Base-by-base conservation (phyloP, 2,888 invertebrate genomes). In the Pollenia angustigena region DNA sequence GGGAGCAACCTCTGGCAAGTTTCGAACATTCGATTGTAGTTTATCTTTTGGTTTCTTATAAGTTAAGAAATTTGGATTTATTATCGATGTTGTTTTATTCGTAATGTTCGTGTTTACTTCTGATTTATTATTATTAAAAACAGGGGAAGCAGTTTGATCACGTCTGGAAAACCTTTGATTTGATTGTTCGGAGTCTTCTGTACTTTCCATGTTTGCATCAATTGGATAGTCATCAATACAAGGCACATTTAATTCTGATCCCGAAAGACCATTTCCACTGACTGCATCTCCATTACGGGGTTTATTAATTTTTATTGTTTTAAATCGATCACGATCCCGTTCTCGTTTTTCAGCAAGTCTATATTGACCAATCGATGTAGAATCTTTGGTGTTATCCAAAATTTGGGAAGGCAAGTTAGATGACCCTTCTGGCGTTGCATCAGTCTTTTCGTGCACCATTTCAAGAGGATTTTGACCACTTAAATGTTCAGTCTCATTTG, bases 241-340 rank as follows among this genome's bases (percentile, higher is more conserved):
- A 91, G 93, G 93, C 90, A 93, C 92, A 90, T 92, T 90, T 85
- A 93, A 90, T 81, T 91, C 90, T 68, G 82, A 87, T 87, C 81
- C 88, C 75, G 88, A 32, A n/a, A 74, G 83, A 40, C 76, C 54
- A 48, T 79, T 69, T 32, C 66, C 83, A 18, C 58, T 54, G 46
- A 11, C 16, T 10, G 8, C 62, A 40, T 58, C 81, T 68, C 48
- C 66, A 48, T 56, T 85, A 32, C 90, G 89, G 76, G 87, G 88
- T 71, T 91, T 92, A 32, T 91, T 91, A 76, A 93, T 92, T 89
- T 93, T 91, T 80, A 93, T 93, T n/a, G 93, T 93, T 89, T 93
- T 93, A 81, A 93, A 93, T 40, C 93, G 92, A 87, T 93, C 93
- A 14, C 93, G 92, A 90, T 93, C 92, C 16, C 92, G 90, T 72